Percentiles rank a stretch among this genome's conserved stretches.
Evolutionary conservation across 2,888 invertebrate species (phyloP).

Genomic region (Aethes cnicana): DNA sequence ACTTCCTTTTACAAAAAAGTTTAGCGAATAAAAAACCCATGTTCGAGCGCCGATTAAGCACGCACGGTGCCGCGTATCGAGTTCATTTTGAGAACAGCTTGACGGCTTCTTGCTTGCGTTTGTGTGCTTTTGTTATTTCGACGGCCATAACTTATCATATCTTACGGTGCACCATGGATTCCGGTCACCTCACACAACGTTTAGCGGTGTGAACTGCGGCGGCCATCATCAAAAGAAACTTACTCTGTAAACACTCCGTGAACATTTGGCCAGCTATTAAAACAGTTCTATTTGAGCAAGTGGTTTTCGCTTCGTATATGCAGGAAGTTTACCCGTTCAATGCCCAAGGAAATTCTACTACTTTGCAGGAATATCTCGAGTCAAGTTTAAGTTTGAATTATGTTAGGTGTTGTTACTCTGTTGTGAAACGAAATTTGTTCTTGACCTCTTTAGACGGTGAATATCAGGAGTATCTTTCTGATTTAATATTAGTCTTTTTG

Average conservation of each 20-base stretch:
- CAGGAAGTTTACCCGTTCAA: conserved; percentile 12
- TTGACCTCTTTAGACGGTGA: too few relatives aligned
- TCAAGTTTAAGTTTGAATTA: conserved; percentile 1
- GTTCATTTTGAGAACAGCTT: too few relatives aligned
- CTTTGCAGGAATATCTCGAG: not conserved
- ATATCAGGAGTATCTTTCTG: too few relatives aligned
- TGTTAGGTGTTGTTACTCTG: too few relatives aligned
- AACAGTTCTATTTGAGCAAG: conserved; percentile 59
- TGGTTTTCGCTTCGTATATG: conserved; percentile 44
- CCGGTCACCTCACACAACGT: conserved; percentile 23
- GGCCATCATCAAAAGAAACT: conserved; percentile 21
- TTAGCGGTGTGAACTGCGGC: conserved; percentile 24
- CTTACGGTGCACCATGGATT: conserved; percentile 17
- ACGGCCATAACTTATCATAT: not conserved
- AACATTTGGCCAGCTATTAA: conserved; percentile 57
- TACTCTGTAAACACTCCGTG: conserved; percentile 51
- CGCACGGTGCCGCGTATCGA: too few relatives aligned
- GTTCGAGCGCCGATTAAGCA: too few relatives aligned
- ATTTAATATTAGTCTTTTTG: too few relatives aligned
- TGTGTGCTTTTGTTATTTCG: not conserved
- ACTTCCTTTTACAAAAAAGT: too few relatives aligned
- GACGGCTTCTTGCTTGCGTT: not conserved
- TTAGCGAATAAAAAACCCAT: too few relatives aligned
- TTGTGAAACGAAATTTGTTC: conserved; percentile 9
- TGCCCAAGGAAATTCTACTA: conserved; percentile 5